Conservation (phyloP, 2,888 invertebrate species). For the Stenotaenia linearis region DNA sequence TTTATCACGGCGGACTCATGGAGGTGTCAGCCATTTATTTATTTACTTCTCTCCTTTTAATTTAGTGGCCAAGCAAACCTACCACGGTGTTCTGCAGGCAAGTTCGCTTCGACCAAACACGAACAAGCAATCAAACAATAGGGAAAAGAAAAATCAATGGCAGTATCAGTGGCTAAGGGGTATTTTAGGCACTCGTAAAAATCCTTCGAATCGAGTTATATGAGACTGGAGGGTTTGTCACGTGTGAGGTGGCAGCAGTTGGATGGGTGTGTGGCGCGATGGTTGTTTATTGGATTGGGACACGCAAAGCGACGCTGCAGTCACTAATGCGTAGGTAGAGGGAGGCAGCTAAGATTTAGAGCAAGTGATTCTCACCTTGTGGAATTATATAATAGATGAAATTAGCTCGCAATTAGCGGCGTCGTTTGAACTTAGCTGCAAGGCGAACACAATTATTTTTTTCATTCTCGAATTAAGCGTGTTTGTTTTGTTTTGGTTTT, state of each 20-base stretch:
- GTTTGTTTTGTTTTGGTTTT: neutral
- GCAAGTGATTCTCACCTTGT: slow-evolving; percentile 19
- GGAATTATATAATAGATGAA: slow-evolving; percentile 11
- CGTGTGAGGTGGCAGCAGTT: slow-evolving; percentile 11
- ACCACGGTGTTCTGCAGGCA: neutral
- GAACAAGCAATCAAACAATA: too few relatives aligned
- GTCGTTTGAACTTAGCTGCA: slow-evolving; percentile 10
- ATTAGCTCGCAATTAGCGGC: slow-evolving; percentile 19
- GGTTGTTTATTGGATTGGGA: neutral
- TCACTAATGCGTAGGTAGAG: slow-evolving; percentile 1
- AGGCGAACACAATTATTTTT: neutral
- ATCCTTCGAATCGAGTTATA: neutral
- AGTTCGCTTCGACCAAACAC: too few relatives aligned
- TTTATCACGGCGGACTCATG: slow-evolving; percentile 1
- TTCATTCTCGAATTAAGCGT: neutral
- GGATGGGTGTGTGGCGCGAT: neutral
- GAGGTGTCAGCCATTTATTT: slow-evolving; percentile 13
- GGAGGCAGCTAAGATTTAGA: slow-evolving; percentile 8
- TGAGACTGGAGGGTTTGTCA: neutral
- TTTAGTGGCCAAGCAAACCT: neutral
- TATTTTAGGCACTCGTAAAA: too few relatives aligned
- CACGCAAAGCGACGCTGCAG: slow-evolving; percentile 1
- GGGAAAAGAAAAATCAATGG: too few relatives aligned
- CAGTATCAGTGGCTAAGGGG: too few relatives aligned
- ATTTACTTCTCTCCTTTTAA: slow-evolving; percentile 19